These are phyloP conservation scores for Drosophila nasuta DNA, from an alignment of 1,140 invertebrate species.

Conservation along the genomic window DNA sequence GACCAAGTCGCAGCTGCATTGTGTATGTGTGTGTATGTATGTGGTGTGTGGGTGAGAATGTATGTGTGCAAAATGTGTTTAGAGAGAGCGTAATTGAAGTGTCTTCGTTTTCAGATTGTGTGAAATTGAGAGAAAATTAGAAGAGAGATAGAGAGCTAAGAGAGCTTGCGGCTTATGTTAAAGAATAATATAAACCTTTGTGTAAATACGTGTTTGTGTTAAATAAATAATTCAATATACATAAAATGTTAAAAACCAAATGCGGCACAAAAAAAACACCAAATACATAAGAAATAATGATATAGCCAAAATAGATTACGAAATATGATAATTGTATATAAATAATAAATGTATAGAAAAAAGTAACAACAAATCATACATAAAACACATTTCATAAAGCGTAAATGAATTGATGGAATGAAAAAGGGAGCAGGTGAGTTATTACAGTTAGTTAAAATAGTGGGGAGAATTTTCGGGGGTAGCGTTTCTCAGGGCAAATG, in stretches of 20 bases:
- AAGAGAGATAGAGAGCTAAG: neutral
- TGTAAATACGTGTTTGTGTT: constrained; percentile 27
- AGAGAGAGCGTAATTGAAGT: constrained; percentile 37
- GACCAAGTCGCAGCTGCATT: constrained; percentile 37
- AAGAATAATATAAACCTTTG: constrained; percentile 20
- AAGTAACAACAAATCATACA: constrained; percentile 65
- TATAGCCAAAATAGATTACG: constrained; percentile 39
- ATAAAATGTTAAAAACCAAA: constrained; percentile 58
- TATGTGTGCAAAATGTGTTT: constrained; percentile 15
- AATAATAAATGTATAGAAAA: constrained; percentile 12
- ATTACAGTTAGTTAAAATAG: constrained; percentile 31
- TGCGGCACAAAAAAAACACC: constrained; percentile 50
- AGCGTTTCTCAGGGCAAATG: constrained; percentile 18
- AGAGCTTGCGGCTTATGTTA: constrained; percentile 45
- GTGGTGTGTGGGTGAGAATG: constrained; percentile 23
- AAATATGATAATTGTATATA: constrained; percentile 31
- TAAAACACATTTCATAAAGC: constrained; percentile 59
- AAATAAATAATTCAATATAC: constrained; percentile 27
- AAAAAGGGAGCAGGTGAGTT: constrained; percentile 7
- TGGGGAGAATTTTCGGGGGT: constrained; percentile 7
- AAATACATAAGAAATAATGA: constrained; percentile 42
- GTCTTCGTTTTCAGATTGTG: constrained; percentile 23
- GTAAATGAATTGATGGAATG: constrained; percentile 51
- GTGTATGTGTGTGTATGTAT: constrained; percentile 22
- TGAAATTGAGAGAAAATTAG: neutral